A percentile compares a stretch with the other conserved stretches of the same genome.
phyloP scores from a whole-genome alignment of 2,888 invertebrate genomes.

The Plebejus melissa region DNA sequence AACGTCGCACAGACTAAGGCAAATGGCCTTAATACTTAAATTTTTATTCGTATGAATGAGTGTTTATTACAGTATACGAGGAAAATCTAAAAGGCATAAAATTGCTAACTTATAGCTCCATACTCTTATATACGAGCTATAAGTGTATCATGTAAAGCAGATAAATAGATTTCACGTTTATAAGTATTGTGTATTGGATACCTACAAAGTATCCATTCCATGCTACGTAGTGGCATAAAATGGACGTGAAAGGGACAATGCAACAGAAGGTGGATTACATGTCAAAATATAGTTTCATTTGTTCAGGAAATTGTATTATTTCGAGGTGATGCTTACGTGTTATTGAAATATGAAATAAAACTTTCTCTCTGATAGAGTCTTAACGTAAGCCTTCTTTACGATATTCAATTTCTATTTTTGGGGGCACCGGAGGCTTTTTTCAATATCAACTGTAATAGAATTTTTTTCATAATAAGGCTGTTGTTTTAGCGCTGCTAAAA shows the following conservation, averaged over 20 bases:
- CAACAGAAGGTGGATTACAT: background rate
- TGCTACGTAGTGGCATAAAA: background rate
- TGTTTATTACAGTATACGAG: too few species aligned
- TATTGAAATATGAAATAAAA: slow-evolving; percentile 26
- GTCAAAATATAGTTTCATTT: slow-evolving; percentile 6
- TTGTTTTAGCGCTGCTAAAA: background rate
- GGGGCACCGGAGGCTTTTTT: slow-evolving; percentile 9
- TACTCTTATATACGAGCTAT: too few species aligned
- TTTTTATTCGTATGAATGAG: too few species aligned
- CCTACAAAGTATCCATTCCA: background rate
- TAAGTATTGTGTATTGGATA: too few species aligned
- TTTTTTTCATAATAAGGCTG: slow-evolving; percentile 1
- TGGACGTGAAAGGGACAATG: background rate
- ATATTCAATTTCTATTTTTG: slow-evolving; percentile 24
- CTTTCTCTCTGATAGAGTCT: slow-evolving; percentile 21
- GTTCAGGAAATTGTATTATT: slow-evolving; percentile 20
- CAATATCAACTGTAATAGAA: background rate
- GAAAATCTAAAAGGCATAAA: too few species aligned
- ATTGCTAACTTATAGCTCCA: too few species aligned
- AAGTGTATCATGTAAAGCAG: too few species aligned
- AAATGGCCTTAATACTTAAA: too few species aligned
- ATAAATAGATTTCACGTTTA: too few species aligned
- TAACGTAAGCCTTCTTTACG: slow-evolving; percentile 26
- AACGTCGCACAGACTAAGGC: too few species aligned
- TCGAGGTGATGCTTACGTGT: slow-evolving; percentile 16